phyloP scores from a whole-genome alignment of 1,140 invertebrate species.

The Phthorimaea operculella region DNA sequence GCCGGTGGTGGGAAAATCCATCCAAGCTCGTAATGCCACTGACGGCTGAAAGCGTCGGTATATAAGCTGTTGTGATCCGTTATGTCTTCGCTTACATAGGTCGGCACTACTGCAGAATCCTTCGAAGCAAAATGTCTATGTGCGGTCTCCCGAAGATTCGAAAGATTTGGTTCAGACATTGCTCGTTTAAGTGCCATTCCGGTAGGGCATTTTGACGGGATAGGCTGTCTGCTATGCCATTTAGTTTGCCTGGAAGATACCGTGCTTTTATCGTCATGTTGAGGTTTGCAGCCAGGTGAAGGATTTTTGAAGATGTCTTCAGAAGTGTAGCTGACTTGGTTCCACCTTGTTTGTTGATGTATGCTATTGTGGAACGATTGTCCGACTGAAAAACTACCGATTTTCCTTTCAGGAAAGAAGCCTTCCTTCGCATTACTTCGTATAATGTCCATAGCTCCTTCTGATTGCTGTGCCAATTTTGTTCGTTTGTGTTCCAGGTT shows the following conservation, averaged over 20 bases:
- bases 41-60: constrained; percentile 25
- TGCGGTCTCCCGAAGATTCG: constrained; percentile 19
- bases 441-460: no score
- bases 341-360: no score
- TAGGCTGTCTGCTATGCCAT: constrained; percentile 8
- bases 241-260: constrained; percentile 25
- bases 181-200: constrained; percentile 25
- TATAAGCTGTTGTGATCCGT: constrained; percentile 20
- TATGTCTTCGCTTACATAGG: constrained; percentile 21
- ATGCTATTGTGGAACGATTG: no score
- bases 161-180: constrained; percentile 17
- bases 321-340: neutral
- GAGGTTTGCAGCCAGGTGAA: neutral
- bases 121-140: constrained; percentile 30
- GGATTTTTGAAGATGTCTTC: neutral
- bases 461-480: no score
- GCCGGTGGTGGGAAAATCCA: constrained; percentile 30
- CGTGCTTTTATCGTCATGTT: constrained; percentile 8
- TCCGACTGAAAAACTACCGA: no score
- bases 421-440: no score
- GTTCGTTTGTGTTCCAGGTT: no score
- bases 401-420: no score
- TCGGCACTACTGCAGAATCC: constrained; percentile 17
- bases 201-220: constrained; percentile 18
- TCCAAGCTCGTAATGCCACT: constrained; percentile 22